These are phyloP conservation scores for Eulemur macaco DNA, from an alignment of 2,113 vertebrate species.

Conservation along the genomic window DNA sequence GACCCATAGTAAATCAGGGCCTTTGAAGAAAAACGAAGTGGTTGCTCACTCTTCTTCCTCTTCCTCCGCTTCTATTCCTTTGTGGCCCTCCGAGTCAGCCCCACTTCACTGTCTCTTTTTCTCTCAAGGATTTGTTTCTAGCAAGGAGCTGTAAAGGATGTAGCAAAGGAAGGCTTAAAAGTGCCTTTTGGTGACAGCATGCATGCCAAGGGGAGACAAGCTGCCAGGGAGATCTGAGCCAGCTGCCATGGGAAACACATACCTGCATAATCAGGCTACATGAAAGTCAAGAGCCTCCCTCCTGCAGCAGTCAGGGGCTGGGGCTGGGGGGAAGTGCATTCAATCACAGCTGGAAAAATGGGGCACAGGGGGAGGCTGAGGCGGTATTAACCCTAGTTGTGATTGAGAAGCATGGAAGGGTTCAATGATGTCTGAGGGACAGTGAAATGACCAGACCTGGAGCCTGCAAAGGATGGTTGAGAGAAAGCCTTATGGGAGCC, in stretches of 20 bases:
- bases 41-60: conserved; percentile 15
- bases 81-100: not conserved
- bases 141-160: conserved; percentile 46
- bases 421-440: not conserved
- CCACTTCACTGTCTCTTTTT: not conserved
- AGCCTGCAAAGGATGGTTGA: not conserved
- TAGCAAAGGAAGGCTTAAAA: conserved; percentile 57
- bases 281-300: conserved; percentile 64
- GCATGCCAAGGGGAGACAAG: conserved; percentile 42
- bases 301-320: not conserved
- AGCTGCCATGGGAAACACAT: conserved; percentile 54
- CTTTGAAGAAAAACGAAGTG: conserved; percentile 42
- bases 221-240: conserved; percentile 40
- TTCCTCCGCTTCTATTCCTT: not conserved
- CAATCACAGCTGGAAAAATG: not conserved
- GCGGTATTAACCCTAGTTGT: conserved; percentile 58
- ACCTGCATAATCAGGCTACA: conserved; percentile 38
- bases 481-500: not conserved
- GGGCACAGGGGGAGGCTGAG: not conserved
- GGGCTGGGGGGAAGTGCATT: not conserved
- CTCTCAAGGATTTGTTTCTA: conserved; percentile 64
- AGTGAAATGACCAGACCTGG: not conserved
- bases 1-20: conserved; percentile 32
- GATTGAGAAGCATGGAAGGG: conserved; percentile 48
- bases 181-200: conserved; percentile 46